Conservation (phyloP, 2,797 vertebrate species). For the Lithobates sylvaticus region DNA sequence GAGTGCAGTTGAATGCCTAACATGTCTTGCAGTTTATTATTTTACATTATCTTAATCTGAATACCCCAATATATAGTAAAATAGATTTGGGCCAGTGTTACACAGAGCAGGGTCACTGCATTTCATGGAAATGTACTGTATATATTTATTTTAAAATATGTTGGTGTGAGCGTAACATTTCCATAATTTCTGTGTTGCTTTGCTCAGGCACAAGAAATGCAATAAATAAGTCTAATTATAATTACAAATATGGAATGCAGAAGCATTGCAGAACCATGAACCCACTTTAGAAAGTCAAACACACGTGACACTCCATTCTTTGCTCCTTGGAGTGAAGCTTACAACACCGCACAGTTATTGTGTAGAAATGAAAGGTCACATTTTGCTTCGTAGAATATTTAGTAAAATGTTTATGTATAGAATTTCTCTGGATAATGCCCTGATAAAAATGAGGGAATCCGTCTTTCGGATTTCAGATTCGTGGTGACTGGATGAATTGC, state of each 20-base stretch:
- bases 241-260: slow-evolving; percentile 36
- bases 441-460: no score
- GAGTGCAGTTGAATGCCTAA: neutral
- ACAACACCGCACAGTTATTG: neutral
- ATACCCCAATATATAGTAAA: slow-evolving; percentile 34
- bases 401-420: neutral
- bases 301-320: slow-evolving; percentile 40
- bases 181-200: slow-evolving; percentile 32
- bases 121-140: slow-evolving; percentile 31
- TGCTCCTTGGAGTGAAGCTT: neutral
- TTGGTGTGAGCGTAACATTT: slow-evolving; percentile 30
- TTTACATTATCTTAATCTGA: slow-evolving; percentile 31
- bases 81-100: slow-evolving; percentile 20
- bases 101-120: slow-evolving; percentile 25
- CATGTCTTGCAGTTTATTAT: slow-evolving; percentile 24
- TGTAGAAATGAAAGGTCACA: slow-evolving; percentile 14
- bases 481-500: neutral
- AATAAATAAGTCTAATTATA: slow-evolving; percentile 47
- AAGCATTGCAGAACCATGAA: slow-evolving; percentile 13
- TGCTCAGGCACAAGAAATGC: slow-evolving; percentile 26
- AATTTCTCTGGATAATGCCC: neutral
- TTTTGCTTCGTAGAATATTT: slow-evolving; percentile 11
- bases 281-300: slow-evolving; percentile 37
- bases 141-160: slow-evolving; percentile 46
- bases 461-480: no score